These are phyloP conservation scores for Tetrax tetrax DNA, from an alignment of 2,113 vertebrate genomes.

Conservation along the genomic window DNA sequence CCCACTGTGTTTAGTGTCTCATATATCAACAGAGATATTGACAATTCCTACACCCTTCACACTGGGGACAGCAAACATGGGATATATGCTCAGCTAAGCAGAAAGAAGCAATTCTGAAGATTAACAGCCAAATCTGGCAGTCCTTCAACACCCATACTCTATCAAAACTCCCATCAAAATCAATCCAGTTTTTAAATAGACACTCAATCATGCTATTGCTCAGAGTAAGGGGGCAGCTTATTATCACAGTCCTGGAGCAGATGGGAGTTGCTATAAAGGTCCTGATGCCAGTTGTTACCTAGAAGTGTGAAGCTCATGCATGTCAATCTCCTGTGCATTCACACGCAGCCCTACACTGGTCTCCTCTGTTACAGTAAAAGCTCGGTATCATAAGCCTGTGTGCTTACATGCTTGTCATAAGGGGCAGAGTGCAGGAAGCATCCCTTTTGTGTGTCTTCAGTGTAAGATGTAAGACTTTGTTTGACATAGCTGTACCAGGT, in stretches of 20 bases:
- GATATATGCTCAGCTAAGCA: conserved; percentile 10
- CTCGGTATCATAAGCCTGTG: neutral
- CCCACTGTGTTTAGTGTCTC: neutral
- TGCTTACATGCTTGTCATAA: neutral
- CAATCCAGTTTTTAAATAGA: conserved; percentile 9
- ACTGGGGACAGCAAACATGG: neutral
- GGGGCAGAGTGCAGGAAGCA: neutral
- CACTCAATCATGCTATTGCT: neutral
- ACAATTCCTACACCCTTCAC: conserved; percentile 51
- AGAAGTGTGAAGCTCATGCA: neutral
- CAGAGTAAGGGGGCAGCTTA: neutral
- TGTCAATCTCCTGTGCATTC: neutral
- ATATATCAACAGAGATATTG: conserved; percentile 1
- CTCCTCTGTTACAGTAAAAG: neutral
- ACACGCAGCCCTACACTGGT: neutral
- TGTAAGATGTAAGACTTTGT: neutral
- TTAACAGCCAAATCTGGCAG: conserved; percentile 42
- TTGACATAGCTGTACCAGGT: neutral
- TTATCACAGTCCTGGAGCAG: neutral
- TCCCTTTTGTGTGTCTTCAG: neutral
- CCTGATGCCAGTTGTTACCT: neutral
- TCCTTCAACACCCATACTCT: neutral
- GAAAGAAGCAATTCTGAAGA: conserved; percentile 53
- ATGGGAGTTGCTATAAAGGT: neutral
- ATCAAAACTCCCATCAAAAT: conserved; percentile 43